These are phyloP conservation scores for Onychomys leucogaster DNA, from an alignment of 2,797 vertebrate genomes.

Conservation along the genomic window DNA sequence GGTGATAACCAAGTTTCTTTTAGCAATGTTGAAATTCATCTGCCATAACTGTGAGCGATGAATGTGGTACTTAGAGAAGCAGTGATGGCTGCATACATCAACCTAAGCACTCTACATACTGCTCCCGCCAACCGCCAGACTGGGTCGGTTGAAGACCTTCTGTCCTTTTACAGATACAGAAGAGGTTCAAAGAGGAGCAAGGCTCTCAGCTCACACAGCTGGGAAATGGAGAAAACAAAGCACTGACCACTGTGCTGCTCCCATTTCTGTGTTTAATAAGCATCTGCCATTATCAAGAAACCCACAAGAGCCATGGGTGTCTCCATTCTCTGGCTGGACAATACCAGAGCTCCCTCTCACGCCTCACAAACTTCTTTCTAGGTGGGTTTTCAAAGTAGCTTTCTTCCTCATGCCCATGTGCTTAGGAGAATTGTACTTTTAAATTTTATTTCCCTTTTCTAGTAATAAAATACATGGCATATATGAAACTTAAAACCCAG, in stretches of 20 bases:
- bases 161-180: not conserved
- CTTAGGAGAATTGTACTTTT: not conserved
- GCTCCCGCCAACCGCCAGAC: not conserved
- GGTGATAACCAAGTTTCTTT: not conserved
- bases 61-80: not conserved
- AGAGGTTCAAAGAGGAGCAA: not conserved
- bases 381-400: not conserved
- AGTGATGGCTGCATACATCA: not conserved
- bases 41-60: not conserved
- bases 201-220: not conserved
- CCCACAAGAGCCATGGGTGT: too few species aligned
- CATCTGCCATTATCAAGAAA: not conserved
- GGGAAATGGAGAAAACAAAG: not conserved
- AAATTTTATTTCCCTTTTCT: not conserved
- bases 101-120: not conserved
- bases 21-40: not conserved
- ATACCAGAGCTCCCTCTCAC: not conserved
- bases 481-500: not conserved
- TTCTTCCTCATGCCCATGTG: not conserved
- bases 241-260: not conserved
- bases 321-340: not conserved
- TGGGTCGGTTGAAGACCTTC: not conserved
- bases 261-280: not conserved
- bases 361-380: not conserved
- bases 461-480: not conserved